Evolutionary conservation across 2,888 invertebrate genomes (phyloP), one percentile per base, ranked within the genome.

Genomic region (Sericinus montela): DNA sequence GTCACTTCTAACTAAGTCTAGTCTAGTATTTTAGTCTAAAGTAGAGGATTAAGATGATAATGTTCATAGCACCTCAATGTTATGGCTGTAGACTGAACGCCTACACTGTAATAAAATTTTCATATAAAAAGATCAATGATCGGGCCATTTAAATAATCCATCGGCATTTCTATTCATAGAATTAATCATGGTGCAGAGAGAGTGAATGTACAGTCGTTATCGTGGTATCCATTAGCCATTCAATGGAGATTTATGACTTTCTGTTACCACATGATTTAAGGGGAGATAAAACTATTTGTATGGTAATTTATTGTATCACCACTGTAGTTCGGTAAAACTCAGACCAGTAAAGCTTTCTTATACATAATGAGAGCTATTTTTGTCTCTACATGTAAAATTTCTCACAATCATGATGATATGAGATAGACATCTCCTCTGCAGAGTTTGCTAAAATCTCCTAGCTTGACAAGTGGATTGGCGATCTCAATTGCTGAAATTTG

Each of bases 221-320:
- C 54, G 29, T 41, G 38, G 45, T 28, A 30, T 50, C 43, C 53
- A 56, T 46, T 59, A 62, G 57, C 54, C 56, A 59, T 57, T 68
- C 65, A 65, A 71, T 68, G 51, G 61, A 62, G 64, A 74, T 72
- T 67, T 65, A 73, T 69, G 56, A 42, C 39, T 19, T 34, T 40
- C 51, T 40, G 45, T 55, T 65, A 59, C 59, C 48, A 54, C 54
- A 49, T 55, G 56, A 65, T 50, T 50, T 45, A 45, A n/a, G 34
- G 28, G 44, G 19, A 48, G 44, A 45, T 50, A 36, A 30, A 45
- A 41, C 30, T 36, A 19, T 45, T 45, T 34, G 43, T 38, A 28
- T 34, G 25, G 36, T 44, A 44, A 49, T 49, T 49, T 44, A 49
- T n/a, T 39, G 28, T 23, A 10, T 39, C 16, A 28, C 43, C 32